Base-by-base conservation (phyloP, 64 coral and sea anemone genomes). In the Stichodactyla mertensii region DNA sequence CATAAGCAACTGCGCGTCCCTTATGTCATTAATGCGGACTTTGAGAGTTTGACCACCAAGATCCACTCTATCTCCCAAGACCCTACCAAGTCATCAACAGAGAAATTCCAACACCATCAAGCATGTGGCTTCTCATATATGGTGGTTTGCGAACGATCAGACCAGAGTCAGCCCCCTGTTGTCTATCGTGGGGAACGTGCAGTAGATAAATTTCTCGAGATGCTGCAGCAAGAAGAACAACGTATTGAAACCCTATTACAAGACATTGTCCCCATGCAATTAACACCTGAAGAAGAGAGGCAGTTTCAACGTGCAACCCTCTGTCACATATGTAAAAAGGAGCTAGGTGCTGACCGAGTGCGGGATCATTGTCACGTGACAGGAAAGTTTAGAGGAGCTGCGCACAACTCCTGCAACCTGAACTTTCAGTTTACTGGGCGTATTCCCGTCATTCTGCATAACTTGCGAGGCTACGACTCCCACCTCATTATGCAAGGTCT, bases 391-490 rank as follows among this genome's bases (percentile, higher is more conserved):
- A 64, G 92, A 11, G 92, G 87, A 7, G 83, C 87, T 10, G 87
- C 83, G 14, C 87, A 93, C 22, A 86, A 82, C 52, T 27, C 7
- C 18, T 91, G 85, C 51, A 86, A 91, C 57, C 82, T 86, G 13
- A 86, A 87, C 45, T 91, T 62, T 51, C 83, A 64, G 16, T 89
- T 86, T 20, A 86, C 83, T 10, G 55, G 64, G 0, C 67, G 87
- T n/a, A 89, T 93, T 15, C 92, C 92, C 15, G 83, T 93, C 16
- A 71, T 93, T 79, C 74, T 86, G 2, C 85, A 87, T 11, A 91
- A 91, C n/a, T 57, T 91, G 0, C 16, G 26, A 10, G 62, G 62
- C 23, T 89, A 89, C 53, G 61, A 90, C 64, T 55, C 82, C 0
- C 89, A 90, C 20, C 62, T 88, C 18, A 67, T 92, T 0, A 85